Evolutionary conservation across 2,797 vertebrate genomes (phyloP).

Genomic region (Myripristis jacobus): DNA sequence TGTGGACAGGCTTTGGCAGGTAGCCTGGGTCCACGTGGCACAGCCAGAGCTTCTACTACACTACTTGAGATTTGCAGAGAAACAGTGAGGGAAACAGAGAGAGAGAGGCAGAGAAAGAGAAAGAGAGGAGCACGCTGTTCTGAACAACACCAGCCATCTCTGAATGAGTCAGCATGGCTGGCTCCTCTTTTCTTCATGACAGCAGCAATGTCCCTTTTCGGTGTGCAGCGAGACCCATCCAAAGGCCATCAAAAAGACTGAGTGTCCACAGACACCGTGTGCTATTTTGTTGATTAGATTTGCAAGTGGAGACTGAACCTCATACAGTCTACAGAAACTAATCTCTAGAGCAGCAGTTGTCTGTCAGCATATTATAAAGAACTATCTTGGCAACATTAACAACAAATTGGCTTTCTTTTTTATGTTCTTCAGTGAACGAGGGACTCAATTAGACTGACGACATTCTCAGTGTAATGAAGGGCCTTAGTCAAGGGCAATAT

Average conservation of each 20-base stretch:
- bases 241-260: conserved; percentile 33
- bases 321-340: conserved; percentile 28
- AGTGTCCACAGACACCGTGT: conserved; percentile 15
- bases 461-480: conserved; percentile 39
- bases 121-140: conserved; percentile 42
- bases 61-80: conserved; percentile 52
- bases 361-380: conserved; percentile 16
- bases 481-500: conserved; percentile 34
- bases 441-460: conserved; percentile 41
- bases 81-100: conserved; percentile 16
- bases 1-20: conserved; percentile 79
- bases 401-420: conserved; percentile 47
- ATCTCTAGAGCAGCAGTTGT: conserved; percentile 8
- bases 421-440: conserved; percentile 38
- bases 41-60: conserved; percentile 63
- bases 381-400: conserved; percentile 11
- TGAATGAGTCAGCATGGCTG: conserved; percentile 58
- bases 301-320: conserved; percentile 6
- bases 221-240: conserved; percentile 13
- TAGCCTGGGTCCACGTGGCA: conserved; percentile 85
- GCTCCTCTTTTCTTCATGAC: conserved; percentile 57
- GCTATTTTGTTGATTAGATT: conserved; percentile 6
- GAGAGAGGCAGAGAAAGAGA: conserved; percentile 16
- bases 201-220: conserved; percentile 33
- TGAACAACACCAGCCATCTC: conserved; percentile 50